phyloP scores from a whole-genome alignment of 2,888 invertebrate species.

The Aporophyla nigra region DNA sequence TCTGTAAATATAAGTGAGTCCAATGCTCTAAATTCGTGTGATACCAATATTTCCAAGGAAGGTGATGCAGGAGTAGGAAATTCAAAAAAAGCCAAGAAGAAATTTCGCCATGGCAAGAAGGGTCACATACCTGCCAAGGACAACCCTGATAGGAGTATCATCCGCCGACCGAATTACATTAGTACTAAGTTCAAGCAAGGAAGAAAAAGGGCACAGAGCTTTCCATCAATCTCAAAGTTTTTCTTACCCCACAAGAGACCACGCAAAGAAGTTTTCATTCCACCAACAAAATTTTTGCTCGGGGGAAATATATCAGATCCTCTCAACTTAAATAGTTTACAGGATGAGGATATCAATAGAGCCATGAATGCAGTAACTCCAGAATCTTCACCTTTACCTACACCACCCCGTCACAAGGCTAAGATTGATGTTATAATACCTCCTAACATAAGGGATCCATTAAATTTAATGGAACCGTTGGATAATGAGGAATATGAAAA shows the following conservation, averaged over 20 bases:
- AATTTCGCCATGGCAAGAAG: slow-evolving; percentile 87
- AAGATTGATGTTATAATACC: slow-evolving; percentile 98
- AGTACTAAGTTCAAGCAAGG: slow-evolving; percentile 87
- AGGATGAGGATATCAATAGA: slow-evolving; percentile 94
- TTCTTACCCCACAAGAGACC: slow-evolving; percentile 94
- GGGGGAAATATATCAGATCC: slow-evolving; percentile 99
- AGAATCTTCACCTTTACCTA: slow-evolving; percentile 97
- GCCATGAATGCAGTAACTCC: slow-evolving; percentile 97
- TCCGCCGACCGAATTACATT: slow-evolving; percentile 85
- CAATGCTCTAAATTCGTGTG: slow-evolving; percentile 72
- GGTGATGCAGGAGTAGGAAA: slow-evolving; percentile 75
- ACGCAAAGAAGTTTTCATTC: slow-evolving; percentile 94
- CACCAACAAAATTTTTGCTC: slow-evolving; percentile 97
- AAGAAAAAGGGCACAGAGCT: slow-evolving; percentile 93
- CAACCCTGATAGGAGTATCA: slow-evolving; percentile 80
- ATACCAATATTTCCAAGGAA: slow-evolving; percentile 82
- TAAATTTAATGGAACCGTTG: slow-evolving; percentile 95
- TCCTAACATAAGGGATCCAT: slow-evolving; percentile 97
- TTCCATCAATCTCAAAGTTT: slow-evolving; percentile 93
- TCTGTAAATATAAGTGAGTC: slow-evolving; percentile 74
- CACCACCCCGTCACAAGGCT: slow-evolving; percentile 94
- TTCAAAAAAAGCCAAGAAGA: slow-evolving; percentile 86
- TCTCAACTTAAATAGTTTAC: slow-evolving; percentile 97
- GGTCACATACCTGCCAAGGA: slow-evolving; percentile 84
- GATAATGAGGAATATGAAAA: slow-evolving; percentile 96